These are phyloP conservation scores for Phenganax stokvisi DNA, from an alignment of 92 coral and sea anemone species.

Conservation along the genomic window DNA sequence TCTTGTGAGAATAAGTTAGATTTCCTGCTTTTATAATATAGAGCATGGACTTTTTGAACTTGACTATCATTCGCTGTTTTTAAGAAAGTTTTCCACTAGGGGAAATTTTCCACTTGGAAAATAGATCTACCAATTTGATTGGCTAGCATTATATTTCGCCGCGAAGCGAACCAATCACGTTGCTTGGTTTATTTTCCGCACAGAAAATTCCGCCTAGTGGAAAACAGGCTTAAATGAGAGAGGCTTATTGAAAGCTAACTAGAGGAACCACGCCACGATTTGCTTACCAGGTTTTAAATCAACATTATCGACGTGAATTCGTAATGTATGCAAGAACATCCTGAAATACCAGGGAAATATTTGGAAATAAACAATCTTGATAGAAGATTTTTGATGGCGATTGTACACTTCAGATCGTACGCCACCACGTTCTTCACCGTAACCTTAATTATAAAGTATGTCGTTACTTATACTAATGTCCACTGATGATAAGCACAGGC, in stretches of 20 bases:
- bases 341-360: conserved; percentile 91
- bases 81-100: too few relatives aligned
- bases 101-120: too few relatives aligned
- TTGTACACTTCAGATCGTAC: conserved; percentile 67
- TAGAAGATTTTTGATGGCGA: conserved; percentile 65
- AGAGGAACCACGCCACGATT: not conserved
- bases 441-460: conserved; percentile 49
- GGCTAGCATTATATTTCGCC: too few relatives aligned
- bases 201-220: not conserved
- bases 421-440: conserved; percentile 88
- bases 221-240: too few relatives aligned
- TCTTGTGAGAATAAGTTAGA: too few relatives aligned
- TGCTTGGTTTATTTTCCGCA: not conserved
- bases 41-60: too few relatives aligned
- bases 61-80: too few relatives aligned
- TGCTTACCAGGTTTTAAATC: conserved; percentile 68
- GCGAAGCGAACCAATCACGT: not conserved
- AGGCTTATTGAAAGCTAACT: too few relatives aligned
- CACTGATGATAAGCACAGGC: not conserved
- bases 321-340: conserved; percentile 79
- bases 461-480: not conserved
- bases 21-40: too few relatives aligned
- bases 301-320: conserved; percentile 63
- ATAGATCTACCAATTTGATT: too few relatives aligned
- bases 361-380: conserved; percentile 83